Evolutionary conservation across 2,113 vertebrate species (phyloP).

Genomic region (Zosterops japonicus): DNA sequence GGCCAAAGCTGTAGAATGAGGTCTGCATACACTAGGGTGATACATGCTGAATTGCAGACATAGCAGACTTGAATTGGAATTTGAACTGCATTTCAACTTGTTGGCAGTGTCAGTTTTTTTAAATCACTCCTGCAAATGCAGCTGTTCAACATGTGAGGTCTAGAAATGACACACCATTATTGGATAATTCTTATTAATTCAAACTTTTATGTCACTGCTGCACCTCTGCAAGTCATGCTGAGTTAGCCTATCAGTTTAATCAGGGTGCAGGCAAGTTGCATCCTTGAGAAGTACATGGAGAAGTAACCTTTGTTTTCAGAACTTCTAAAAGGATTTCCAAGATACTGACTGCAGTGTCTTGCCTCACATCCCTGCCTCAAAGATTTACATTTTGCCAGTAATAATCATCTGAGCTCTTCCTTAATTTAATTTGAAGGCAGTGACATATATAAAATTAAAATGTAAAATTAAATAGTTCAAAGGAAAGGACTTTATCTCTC

Average conservation of each 20-base stretch:
- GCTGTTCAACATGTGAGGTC: not conserved
- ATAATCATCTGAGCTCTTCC: slow-evolving; percentile 31
- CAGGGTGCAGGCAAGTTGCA: not conserved
- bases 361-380: not conserved
- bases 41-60: not conserved
- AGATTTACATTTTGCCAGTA: slow-evolving; percentile 53
- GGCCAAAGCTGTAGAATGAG: not conserved
- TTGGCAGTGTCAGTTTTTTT: not conserved
- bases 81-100: not conserved
- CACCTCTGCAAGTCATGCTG: not conserved
- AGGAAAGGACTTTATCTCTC: slow-evolving; percentile 16
- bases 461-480: slow-evolving; percentile 21
- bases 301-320: not conserved
- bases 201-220: not conserved
- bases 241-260: not conserved
- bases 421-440: slow-evolving; percentile 54
- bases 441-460: slow-evolving; percentile 49
- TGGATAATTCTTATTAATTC: not conserved
- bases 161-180: not conserved
- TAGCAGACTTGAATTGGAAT: not conserved
- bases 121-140: not conserved
- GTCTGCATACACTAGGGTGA: not conserved
- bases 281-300: not conserved
- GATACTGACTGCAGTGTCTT: slow-evolving; percentile 31
- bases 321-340: not conserved